A percentile compares a stretch with the other conserved stretches of the same genome.
Evolutionary conservation across 2,113 vertebrate genomes (phyloP).

Genomic region (Bucco capensis): DNA sequence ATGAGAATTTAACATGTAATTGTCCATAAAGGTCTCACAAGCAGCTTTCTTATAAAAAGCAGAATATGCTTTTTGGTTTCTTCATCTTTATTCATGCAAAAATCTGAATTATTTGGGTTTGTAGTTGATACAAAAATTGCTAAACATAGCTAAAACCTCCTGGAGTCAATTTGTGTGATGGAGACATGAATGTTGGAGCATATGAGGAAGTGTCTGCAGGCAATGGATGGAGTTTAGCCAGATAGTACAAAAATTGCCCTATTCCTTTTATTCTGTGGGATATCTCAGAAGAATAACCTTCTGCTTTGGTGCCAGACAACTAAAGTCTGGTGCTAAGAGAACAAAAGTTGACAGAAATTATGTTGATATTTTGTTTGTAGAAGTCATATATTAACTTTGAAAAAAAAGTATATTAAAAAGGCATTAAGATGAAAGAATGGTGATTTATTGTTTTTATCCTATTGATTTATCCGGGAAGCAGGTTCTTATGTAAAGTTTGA

Average conservation of each 20-base stretch:
- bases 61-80: not conserved
- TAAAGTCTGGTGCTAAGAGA: not conserved
- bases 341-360: not conserved
- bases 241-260: not conserved
- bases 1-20: not conserved
- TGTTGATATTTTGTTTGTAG: not conserved
- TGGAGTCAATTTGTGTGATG: not conserved
- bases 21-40: not conserved
- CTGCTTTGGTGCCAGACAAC: not conserved
- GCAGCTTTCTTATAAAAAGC: not conserved
- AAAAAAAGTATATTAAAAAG: not conserved
- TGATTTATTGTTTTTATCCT: not conserved
- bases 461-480: not conserved
- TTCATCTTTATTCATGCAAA: not conserved
- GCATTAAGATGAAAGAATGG: not conserved
- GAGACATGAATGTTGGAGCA: not conserved
- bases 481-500: not conserved
- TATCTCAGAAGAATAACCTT: not conserved
- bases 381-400: not conserved
- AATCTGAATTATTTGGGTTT: not conserved
- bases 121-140: not conserved
- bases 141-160: not conserved
- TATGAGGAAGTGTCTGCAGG: not conserved
- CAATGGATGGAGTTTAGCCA: not conserved
- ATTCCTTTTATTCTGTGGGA: not conserved